A percentile compares a stretch with the other conserved stretches of the same genome.
Evolutionary conservation across 2,113 vertebrate species (phyloP).

Genomic region (Sceloporus tristichus): DNA sequence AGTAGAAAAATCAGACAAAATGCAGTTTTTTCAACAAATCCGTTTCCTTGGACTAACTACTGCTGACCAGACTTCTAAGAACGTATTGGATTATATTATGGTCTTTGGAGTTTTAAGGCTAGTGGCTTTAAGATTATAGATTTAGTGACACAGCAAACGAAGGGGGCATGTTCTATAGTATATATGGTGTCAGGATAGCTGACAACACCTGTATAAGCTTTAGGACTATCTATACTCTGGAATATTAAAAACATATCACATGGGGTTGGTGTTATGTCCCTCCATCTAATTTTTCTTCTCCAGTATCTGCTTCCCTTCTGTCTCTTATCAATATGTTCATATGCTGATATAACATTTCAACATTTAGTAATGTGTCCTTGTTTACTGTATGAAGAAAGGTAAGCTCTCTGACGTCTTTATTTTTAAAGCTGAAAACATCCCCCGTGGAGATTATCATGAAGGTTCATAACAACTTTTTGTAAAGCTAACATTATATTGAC

Average conservation of each 20-base stretch:
- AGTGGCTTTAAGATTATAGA: neutral
- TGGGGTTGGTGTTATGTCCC: neutral
- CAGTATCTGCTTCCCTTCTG: neutral
- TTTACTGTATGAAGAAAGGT: neutral
- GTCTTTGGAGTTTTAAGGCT: neutral
- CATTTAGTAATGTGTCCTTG: neutral
- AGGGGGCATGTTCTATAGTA: neutral
- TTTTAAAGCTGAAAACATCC: neutral
- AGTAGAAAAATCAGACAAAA: conserved; percentile 16
- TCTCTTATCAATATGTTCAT: neutral
- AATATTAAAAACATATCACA: neutral
- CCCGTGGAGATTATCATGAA: no score
- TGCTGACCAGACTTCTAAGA: neutral
- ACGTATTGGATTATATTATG: neutral
- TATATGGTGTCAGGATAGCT: neutral
- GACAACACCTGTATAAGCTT: neutral
- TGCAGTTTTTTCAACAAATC: conserved; percentile 7
- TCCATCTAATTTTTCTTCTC: neutral
- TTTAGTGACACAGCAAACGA: neutral
- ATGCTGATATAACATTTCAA: neutral
- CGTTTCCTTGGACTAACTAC: neutral
- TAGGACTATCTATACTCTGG: neutral
- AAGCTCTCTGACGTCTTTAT: neutral
- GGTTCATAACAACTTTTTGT: neutral
- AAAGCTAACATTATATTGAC: neutral